Conservation (phyloP, 2,113 vertebrate genomes). For the Glaucidium brasilianum region DNA sequence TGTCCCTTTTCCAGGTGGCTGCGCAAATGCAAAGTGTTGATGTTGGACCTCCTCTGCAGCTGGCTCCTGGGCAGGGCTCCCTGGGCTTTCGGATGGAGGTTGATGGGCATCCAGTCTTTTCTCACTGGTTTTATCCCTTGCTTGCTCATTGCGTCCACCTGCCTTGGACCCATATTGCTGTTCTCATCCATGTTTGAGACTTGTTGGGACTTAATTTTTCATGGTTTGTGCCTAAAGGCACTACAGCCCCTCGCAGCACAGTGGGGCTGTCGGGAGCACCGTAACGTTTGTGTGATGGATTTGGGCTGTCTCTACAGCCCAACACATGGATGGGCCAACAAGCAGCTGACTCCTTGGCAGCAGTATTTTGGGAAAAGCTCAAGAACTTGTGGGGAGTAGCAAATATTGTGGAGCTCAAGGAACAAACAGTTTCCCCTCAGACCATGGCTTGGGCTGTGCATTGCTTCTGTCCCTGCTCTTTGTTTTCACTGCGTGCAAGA, state of each 20-base stretch:
- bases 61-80: background rate
- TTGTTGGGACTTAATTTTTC: background rate
- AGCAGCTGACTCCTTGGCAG: background rate
- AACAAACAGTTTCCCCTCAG: background rate
- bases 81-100: background rate
- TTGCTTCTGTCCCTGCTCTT: background rate
- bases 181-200: accelerated
- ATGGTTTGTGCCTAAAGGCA: accelerated
- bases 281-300: accelerated
- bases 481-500: background rate
- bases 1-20: background rate
- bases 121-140: background rate
- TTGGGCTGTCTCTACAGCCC: background rate
- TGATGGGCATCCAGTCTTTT: background rate
- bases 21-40: background rate
- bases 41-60: background rate
- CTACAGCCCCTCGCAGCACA: accelerated
- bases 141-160: background rate
- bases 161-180: background rate
- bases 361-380: background rate
- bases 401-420: background rate
- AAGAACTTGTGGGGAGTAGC: background rate
- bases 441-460: accelerated
- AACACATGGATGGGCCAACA: accelerated
- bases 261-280: background rate